Conservation (phyloP, 2,797 vertebrate genomes). For the Tapera naevia region DNA sequence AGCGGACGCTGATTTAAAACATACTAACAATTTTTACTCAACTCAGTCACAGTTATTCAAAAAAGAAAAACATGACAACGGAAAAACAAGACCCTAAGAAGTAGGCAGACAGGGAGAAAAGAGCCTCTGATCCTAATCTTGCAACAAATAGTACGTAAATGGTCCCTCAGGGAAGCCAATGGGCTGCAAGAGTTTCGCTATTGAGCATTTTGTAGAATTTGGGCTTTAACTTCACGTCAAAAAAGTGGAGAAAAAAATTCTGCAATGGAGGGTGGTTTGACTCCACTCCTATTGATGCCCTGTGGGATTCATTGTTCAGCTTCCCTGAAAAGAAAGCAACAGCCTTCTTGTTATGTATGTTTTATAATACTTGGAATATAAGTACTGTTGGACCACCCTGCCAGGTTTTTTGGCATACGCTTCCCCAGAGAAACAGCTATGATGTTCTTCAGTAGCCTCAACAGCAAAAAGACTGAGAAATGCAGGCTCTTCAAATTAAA, state of each 20-base stretch:
- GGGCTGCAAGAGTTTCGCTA: background rate
- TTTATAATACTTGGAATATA: conserved; percentile 12
- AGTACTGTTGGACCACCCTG: background rate
- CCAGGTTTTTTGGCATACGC: background rate
- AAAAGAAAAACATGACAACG: background rate
- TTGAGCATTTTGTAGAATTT: background rate
- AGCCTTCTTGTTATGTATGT: background rate
- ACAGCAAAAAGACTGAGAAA: conserved; percentile 8
- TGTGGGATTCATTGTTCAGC: conserved; percentile 11
- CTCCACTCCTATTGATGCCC: background rate
- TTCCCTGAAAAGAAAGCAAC: conserved; percentile 6
- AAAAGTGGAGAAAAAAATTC: background rate
- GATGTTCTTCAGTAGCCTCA: background rate
- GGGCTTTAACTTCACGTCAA: background rate
- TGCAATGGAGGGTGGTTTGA: background rate
- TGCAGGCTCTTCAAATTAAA: conserved; percentile 33
- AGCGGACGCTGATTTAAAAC: background rate
- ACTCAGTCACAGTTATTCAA: background rate
- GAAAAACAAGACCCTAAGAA: background rate
- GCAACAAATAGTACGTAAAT: background rate
- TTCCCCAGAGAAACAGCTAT: conserved; percentile 31
- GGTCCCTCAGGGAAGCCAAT: background rate
- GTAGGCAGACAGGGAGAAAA: background rate
- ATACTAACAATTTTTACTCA: background rate
- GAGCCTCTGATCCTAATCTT: background rate